Evolutionary conservation across 1,140 invertebrate genomes (phyloP).

Genomic region (Scaptomyza montana): DNA sequence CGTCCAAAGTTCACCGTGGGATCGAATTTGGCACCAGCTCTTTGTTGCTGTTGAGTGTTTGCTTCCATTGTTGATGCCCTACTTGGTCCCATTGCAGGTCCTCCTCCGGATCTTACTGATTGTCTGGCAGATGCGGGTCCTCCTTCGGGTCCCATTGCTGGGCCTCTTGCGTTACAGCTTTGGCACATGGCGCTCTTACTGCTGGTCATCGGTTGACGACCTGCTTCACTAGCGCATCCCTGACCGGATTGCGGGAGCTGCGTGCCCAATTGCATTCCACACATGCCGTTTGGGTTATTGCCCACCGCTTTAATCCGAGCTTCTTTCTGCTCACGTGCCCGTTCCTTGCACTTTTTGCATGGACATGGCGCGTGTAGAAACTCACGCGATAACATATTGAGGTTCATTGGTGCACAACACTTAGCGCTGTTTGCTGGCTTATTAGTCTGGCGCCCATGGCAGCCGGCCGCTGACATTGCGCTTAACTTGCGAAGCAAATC

Average conservation of each 20-base stretch:
- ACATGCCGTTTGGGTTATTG: neutral
- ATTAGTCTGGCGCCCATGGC: constrained; percentile 1
- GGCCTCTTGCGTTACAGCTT: neutral
- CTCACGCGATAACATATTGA: constrained; percentile 11
- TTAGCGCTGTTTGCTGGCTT: neutral
- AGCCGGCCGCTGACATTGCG: constrained; percentile 6
- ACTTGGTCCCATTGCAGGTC: neutral
- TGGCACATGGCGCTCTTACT: neutral
- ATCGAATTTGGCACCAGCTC: too few species aligned
- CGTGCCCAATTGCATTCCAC: neutral
- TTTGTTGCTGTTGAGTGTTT: too few species aligned
- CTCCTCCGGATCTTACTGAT: neutral
- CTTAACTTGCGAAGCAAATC: neutral
- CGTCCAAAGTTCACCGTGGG: neutral
- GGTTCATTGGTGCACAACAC: neutral
- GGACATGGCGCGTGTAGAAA: constrained; percentile 18
- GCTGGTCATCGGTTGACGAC: too few species aligned
- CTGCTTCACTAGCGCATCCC: neutral
- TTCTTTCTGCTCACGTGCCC: neutral
- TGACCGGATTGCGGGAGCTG: neutral
- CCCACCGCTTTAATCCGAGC: neutral
- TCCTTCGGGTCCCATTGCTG: neutral
- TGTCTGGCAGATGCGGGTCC: too few species aligned
- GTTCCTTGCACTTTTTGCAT: constrained; percentile 35
- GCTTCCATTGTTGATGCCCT: too few species aligned